Base-by-base conservation (phyloP, 2,113 vertebrate genomes). In the Ameiurus melas region DNA sequence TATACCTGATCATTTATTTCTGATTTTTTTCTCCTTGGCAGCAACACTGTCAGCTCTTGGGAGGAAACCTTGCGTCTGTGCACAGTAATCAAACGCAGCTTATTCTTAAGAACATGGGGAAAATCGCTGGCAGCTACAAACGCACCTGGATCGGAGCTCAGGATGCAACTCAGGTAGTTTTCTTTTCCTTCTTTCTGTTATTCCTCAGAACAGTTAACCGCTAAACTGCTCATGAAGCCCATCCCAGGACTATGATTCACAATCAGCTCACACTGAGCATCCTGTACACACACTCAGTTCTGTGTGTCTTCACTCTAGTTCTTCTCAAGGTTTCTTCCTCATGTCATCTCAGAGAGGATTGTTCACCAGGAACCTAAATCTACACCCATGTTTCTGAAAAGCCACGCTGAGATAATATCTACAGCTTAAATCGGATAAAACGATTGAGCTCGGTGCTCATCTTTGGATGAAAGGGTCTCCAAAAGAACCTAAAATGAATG, bases 61-160 rank as follows among this genome's bases (percentile, higher is more conserved):
- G 86, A n/a, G 86, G 86, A 55, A 81, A 90, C 75, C 86, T 87
- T 43, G 89, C 30, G 7, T 55, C 89, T 43, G 1, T 87, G 17
- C 83, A 75, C 57, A 90, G 5, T 60, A 0, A 12, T 19, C 4
- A 78, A 16, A 70, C 85, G 0, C 51, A 60, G 2, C 8, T 0
- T 17, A 12, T 43, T 20, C 88, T 89, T 0, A 66, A 68, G 39
- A 5, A 0, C 0, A 55, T 84, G 16, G 2, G 33, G 19, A 68
- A 47, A 47, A 30, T 47, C 1, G 0, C 4, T 10, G n/a, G 4
- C 8, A 5, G 0, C 5, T 8, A 9, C 33, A 2, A 1, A 0
- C 83, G 75, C 19, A 77, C 86, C 82, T 87, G 89, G 89, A 87
- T 90, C 51, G 89, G 89, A 12, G 83, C 55, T 75, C 83, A 87